Evolutionary conservation across 2,113 vertebrate species (phyloP).

Genomic region (Chaetura pelagica): DNA sequence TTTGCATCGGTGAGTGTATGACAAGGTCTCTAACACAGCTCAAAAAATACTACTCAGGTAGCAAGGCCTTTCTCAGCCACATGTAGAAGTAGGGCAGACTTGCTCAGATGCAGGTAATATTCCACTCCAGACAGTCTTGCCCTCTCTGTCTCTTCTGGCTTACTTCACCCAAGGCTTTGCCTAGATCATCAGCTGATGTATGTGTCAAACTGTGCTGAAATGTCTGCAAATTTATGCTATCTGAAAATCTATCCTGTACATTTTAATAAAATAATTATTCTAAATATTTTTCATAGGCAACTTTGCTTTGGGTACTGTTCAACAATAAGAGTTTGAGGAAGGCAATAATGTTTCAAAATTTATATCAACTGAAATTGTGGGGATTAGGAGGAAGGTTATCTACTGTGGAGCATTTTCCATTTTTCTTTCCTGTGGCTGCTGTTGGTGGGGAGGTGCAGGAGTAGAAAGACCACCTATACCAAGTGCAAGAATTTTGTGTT

Average conservation of each 20-base stretch:
- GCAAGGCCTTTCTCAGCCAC: neutral
- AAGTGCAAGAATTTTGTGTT: neutral
- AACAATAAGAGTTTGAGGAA: neutral
- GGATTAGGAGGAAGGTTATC: neutral
- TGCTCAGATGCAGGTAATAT: neutral
- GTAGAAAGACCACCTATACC: neutral
- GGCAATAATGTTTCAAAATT: neutral
- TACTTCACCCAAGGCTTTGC: neutral
- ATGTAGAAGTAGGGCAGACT: neutral
- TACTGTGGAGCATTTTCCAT: neutral
- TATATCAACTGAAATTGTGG: neutral
- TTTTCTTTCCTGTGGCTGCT: neutral
- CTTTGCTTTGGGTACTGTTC: neutral
- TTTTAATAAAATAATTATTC: neutral
- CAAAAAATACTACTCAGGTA: neutral
- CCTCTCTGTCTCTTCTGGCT: neutral
- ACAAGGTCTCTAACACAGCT: neutral
- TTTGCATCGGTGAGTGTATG: constrained; percentile 82
- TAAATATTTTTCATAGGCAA: neutral
- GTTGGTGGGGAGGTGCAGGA: neutral
- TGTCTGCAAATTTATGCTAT: neutral
- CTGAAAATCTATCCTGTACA: neutral
- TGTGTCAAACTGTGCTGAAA: neutral
- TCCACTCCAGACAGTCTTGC: neutral
- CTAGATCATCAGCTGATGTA: neutral